phyloP scores from a whole-genome alignment of 2,797 vertebrate genomes.

The Acestrorhynchus altus region DNA sequence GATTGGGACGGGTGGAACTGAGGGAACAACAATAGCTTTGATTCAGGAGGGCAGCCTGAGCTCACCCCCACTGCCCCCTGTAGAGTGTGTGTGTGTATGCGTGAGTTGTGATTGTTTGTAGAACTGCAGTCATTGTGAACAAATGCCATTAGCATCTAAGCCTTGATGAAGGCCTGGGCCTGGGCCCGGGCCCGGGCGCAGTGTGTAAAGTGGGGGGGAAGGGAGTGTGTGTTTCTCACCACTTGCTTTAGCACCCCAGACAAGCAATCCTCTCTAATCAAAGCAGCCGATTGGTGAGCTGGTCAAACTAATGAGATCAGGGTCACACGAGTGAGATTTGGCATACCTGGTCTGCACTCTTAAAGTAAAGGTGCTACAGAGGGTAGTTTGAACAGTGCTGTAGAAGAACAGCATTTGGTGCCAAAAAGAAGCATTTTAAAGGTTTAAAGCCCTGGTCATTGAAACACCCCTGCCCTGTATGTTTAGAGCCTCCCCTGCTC shows the following conservation, averaged over 20 bases:
- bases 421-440: too few relatives aligned
- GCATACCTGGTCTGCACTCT: slow-evolving; percentile 27
- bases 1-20: slow-evolving; percentile 49
- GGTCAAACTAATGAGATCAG: not conserved
- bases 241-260: slow-evolving; percentile 10
- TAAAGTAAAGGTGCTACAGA: too few relatives aligned
- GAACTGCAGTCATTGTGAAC: slow-evolving; percentile 55
- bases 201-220: slow-evolving; percentile 15
- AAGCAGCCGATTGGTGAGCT: not conserved
- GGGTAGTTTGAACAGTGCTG: too few relatives aligned
- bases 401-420: too few relatives aligned
- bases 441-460: too few relatives aligned
- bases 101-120: slow-evolving; percentile 57
- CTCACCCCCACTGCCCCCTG: slow-evolving; percentile 48
- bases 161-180: slow-evolving; percentile 32
- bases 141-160: slow-evolving; percentile 55
- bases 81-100: slow-evolving; percentile 29
- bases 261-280: not conserved
- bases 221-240: not conserved
- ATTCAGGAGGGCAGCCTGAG: slow-evolving; percentile 52
- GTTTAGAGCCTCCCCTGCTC: too few relatives aligned
- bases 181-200: not conserved
- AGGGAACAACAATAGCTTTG: slow-evolving; percentile 55
- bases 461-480: too few relatives aligned
- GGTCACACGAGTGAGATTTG: not conserved